Conservation (phyloP, 2,888 invertebrate species). For the Panzeria rudis region DNA sequence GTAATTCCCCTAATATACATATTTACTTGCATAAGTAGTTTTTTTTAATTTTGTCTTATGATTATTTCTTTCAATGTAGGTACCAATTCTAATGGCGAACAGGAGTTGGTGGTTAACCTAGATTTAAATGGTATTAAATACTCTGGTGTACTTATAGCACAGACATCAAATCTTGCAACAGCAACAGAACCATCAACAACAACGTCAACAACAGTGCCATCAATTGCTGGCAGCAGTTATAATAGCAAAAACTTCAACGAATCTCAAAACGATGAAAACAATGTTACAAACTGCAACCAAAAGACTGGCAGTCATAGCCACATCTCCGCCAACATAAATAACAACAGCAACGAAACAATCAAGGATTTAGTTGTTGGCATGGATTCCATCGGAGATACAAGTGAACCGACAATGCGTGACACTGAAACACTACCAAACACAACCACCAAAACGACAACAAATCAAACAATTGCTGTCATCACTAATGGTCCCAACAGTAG, state of each 20-base stretch:
- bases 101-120: constrained; percentile 96
- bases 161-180: constrained; percentile 72
- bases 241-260: constrained; percentile 24
- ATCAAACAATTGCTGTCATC: constrained; percentile 38
- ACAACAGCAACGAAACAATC: constrained; percentile 15
- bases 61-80: constrained; percentile 85
- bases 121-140: constrained; percentile 98
- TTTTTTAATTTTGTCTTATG: not conserved
- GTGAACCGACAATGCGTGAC: constrained; percentile 44
- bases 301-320: constrained; percentile 17
- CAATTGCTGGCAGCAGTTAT: constrained; percentile 14
- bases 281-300: constrained; percentile 12
- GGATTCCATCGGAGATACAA: constrained; percentile 35
- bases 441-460: constrained; percentile 13
- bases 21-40: too few species aligned
- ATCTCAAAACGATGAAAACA: constrained; percentile 22
- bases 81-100: constrained; percentile 92
- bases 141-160: constrained; percentile 95
- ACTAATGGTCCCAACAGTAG: constrained; percentile 44
- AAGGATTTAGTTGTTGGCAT: constrained; percentile 38
- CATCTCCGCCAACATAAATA: constrained; percentile 1
- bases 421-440: constrained; percentile 30
- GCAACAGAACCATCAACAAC: not conserved
- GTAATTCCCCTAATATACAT: too few species aligned
- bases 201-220: not conserved